Evolutionary conservation across 92 coral and sea anemone species (phyloP), one percentile per base, ranked within the genome.

Genomic region (Palythoa caribaeorum): DNA sequence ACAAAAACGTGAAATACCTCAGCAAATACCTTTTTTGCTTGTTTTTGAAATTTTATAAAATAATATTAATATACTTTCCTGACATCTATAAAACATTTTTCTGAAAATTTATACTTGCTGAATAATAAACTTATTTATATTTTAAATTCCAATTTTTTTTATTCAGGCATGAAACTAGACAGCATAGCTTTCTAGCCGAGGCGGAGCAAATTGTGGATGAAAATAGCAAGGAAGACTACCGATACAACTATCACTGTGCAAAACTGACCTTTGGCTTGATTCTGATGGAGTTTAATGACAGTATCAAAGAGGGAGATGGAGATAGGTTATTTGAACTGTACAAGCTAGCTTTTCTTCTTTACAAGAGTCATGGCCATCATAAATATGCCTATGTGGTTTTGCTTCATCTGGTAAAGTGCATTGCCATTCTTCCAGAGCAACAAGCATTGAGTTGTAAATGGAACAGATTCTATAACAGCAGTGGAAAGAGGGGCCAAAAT

Each of bases 221-320:
- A 0, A 50, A 76, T 2, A 51, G 62, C 19, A 68, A 83, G 2
- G 84, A 92, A 62, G 95, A 92, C 65, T 87, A 80, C 89, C 21
- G 59, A 35, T 89, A 62, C 78, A 92, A 92, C 35, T 89, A 83
- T 80, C 94, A 92, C 63, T 47, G 78, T 76, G 92, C 94, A 59
- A 92, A 92, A 52, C 90, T 92, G 19, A 92, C 94, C 1, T 92
- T 90, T 92, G 95, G 93, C 11, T 71, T 92, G 39, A 15, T 92
- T 9, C 84, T 90, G 59, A 72, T 87, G 75, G 93, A 87, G 17
- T 92, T 87, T 21, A 62, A 74, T 38, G 83, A 83, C 21, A 38
- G 59, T 60, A 72, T 75, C 39, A 86, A 76, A 54, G 89, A 86
- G 36, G 90, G 90, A 1, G 90, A 78, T 87, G 85, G 90, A 1